Evolutionary conservation across 35 echinoderm and acorn worm species (phyloP), one percentile per base, ranked within the genome.

Genomic region (Strongylocentrotus purpuratus): DNA sequence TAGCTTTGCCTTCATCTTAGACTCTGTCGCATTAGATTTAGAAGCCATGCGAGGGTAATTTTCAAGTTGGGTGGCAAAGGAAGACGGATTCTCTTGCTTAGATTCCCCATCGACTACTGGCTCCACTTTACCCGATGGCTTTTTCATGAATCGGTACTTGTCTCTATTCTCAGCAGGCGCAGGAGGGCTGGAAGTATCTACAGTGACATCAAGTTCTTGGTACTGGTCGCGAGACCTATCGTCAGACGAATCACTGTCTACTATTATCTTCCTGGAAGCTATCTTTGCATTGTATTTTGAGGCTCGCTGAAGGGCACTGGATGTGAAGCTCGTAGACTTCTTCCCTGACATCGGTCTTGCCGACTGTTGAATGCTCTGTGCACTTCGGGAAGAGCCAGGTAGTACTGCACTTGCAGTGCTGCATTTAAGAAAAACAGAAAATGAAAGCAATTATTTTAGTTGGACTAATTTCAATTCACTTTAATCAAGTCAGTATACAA

Each of bases 221-320:
- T 33, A 14, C 32, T 46, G 0, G 9, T 46, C 33, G 87, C 9
- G 0, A 5, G 87, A 46, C 33, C 87, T 7, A 28, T 93, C 45
- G 25, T 58, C 91, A 33, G 91, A 93, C n/a, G 45, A 58, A 58
- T 93, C 91, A 55, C 46, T 93, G 48, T 93, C 91, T 28, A 58
- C 18, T 5, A 22, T 58, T 3, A 33, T 46, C 46, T 47, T 31
- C 91, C 91, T 93, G n/a, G 91, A 33, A 28, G 15, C 48, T 48
- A 93, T 93, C 48, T 93, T 93, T 6, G 91, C 91, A 93, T n/a
- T 58, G 0, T 52, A 45, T 93, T 93, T 93, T 33, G 91, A 47
- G 31, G 91, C 91, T 32, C 91, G 91, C 32, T 93, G 46, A 31
- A 93, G 91, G 46, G 91, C 91, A 58, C 91, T 93, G 31, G 91